These are phyloP conservation scores for Vanacampus margaritifer DNA, from an alignment of 2,113 vertebrate genomes.

Conservation along the genomic window DNA sequence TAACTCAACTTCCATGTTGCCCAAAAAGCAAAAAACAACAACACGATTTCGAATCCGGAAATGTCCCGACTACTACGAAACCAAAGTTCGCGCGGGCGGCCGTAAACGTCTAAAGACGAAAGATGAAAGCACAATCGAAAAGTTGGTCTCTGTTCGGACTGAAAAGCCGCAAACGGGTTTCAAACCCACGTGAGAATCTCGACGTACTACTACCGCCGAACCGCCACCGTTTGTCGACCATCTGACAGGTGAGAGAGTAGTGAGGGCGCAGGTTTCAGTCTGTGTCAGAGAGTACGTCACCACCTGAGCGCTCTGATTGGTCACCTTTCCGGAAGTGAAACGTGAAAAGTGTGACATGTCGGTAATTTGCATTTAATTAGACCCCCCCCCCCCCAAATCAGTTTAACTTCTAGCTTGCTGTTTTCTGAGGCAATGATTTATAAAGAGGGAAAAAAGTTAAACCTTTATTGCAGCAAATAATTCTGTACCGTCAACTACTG, in stretches of 20 bases:
- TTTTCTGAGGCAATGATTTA: background rate
- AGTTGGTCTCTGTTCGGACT: background rate
- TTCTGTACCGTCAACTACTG: too few species aligned
- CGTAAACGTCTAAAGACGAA: background rate
- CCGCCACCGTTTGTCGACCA: background rate
- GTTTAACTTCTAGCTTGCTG: background rate
- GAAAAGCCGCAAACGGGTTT: background rate
- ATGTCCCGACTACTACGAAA: background rate
- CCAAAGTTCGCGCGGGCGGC: background rate
- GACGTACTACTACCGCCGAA: background rate
- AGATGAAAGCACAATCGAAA: background rate
- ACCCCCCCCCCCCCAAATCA: too few species aligned
- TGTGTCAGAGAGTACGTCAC: too few species aligned
- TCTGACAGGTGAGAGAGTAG: background rate
- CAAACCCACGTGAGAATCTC: background rate
- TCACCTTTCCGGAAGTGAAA: conserved; percentile 1
- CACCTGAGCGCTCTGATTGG: background rate
- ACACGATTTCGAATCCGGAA: conserved; percentile 26
- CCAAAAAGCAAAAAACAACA: background rate
- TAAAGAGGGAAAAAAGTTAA: background rate
- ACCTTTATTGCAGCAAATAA: background rate
- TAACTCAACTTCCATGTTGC: conserved; percentile 5
- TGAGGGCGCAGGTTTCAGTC: background rate
- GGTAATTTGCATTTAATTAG: background rate
- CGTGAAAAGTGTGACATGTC: background rate